A percentile compares a stretch with the other conserved stretches of the same genome.
phyloP scores from a whole-genome alignment of 2,113 vertebrate species.

The Rynchops niger region DNA sequence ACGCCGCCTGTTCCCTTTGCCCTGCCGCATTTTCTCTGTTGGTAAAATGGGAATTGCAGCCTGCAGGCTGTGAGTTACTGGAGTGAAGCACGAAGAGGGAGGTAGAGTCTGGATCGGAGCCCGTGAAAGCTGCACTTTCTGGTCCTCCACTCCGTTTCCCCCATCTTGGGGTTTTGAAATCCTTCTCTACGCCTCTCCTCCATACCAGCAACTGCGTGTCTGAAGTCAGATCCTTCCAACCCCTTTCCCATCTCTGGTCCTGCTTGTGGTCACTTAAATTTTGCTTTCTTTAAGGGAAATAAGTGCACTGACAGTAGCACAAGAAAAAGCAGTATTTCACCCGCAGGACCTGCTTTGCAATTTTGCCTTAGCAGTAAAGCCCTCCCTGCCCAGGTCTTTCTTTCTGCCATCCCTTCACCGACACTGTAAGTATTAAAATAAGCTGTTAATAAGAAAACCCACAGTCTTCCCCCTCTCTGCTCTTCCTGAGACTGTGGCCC shows the following conservation, averaged over 20 bases:
- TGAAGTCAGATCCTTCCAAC: neutral
- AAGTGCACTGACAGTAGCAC: neutral
- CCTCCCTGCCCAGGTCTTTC: neutral
- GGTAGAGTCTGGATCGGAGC: neutral
- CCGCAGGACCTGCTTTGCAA: neutral
- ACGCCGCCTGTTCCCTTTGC: neutral
- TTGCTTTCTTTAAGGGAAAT: neutral
- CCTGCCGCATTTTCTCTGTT: neutral
- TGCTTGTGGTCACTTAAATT: neutral
- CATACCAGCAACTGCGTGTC: accelerated
- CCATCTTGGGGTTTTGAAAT: neutral
- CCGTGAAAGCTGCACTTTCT: neutral
- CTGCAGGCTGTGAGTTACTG: neutral
- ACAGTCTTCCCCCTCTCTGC: neutral
- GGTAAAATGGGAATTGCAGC: neutral
- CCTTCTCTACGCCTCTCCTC: neutral
- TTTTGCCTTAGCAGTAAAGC: neutral
- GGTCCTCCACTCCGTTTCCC: neutral
- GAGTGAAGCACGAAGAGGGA: neutral
- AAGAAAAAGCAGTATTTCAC: neutral
- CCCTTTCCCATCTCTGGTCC: neutral
- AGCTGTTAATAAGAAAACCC: neutral
- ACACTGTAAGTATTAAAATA: neutral
- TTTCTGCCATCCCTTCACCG: neutral
- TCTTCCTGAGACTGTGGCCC: neutral